These are phyloP conservation scores for Halcyon chelicuti DNA, from an alignment of 2,797 vertebrate species.

Conservation along the genomic window DNA sequence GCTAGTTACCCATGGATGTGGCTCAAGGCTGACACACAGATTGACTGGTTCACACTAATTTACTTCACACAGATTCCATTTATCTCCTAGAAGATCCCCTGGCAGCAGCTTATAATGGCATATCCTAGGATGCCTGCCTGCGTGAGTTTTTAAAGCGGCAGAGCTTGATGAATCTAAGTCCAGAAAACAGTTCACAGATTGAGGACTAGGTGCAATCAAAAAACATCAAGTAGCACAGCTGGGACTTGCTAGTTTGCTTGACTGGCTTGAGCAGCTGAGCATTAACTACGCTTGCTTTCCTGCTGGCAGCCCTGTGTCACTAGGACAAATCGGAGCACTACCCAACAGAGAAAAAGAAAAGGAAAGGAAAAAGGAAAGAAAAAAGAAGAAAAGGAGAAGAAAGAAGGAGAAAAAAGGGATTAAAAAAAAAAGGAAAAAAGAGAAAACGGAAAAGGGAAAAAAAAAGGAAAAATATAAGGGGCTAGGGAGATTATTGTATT, in stretches of 20 bases:
- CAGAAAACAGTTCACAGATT: slow-evolving; percentile 81
- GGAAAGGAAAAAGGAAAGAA: too few relatives aligned
- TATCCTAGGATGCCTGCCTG: slow-evolving; percentile 83
- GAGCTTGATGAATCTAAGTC: slow-evolving; percentile 81
- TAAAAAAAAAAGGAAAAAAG: accelerated
- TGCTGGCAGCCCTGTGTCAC: slow-evolving; percentile 70
- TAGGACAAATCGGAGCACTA: slow-evolving; percentile 65
- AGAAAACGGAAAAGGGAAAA: accelerated
- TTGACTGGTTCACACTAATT: slow-evolving; percentile 88
- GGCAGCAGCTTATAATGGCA: slow-evolving; percentile 84
- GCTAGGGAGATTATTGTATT: background rate
- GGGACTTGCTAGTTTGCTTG: slow-evolving; percentile 79
- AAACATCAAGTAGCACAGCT: slow-evolving; percentile 81
- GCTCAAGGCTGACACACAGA: slow-evolving; percentile 82
- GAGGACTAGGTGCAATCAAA: slow-evolving; percentile 81
- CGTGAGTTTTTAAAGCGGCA: slow-evolving; percentile 78
- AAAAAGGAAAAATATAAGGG: background rate
- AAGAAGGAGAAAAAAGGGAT: accelerated
- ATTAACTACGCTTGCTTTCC: slow-evolving; percentile 76
- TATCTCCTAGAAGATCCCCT: slow-evolving; percentile 84
- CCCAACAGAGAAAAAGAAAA: background rate
- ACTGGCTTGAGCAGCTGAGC: slow-evolving; percentile 78
- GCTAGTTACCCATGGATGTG: slow-evolving; percentile 81
- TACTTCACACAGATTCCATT: slow-evolving; percentile 87
- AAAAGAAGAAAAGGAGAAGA: accelerated